Conservation (phyloP, 2,113 vertebrate genomes). For the Edolisoma coerulescens region DNA sequence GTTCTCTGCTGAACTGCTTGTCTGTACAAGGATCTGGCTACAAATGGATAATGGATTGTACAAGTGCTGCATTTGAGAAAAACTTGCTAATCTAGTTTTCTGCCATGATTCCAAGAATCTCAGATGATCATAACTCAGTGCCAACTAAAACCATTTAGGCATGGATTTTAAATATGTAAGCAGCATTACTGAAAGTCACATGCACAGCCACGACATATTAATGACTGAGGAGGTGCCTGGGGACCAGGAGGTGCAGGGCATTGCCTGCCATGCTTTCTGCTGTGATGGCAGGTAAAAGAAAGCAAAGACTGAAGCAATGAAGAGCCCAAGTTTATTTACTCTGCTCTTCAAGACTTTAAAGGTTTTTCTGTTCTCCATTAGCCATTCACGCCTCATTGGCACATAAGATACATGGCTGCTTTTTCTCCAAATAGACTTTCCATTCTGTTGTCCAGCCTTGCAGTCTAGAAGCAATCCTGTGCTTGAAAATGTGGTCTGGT, state of each 20-base stretch:
- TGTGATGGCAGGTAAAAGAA: neutral
- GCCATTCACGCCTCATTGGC: neutral
- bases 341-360: neutral
- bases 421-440: neutral
- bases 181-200: neutral
- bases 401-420: neutral
- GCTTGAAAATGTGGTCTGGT: constrained; percentile 5
- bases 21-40: neutral
- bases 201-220: fast-evolving
- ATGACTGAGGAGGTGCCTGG: neutral
- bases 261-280: neutral
- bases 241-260: fast-evolving
- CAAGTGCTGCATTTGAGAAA: neutral
- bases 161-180: neutral
- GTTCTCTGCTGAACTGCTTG: neutral
- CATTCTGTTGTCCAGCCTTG: neutral
- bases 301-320: neutral
- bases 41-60: neutral
- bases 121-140: neutral
- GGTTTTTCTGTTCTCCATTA: neutral
- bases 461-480: neutral
- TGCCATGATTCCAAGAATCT: neutral
- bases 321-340: neutral
- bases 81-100: neutral
- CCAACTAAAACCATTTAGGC: neutral